Conservation (phyloP, 2,888 invertebrate species). For the Gastrophysa polygoni region DNA sequence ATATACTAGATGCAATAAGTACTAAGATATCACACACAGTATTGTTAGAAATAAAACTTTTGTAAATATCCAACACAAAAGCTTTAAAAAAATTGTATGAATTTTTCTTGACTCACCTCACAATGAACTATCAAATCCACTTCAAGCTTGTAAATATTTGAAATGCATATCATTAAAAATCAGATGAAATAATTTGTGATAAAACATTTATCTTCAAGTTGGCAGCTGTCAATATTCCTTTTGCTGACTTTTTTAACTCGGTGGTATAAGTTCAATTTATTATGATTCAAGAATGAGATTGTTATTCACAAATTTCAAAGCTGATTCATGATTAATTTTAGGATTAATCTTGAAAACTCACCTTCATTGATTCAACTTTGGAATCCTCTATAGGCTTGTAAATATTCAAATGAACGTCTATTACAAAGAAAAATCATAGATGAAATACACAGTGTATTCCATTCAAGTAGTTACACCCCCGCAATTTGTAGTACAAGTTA, state of each 20-base stretch:
- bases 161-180: neutral
- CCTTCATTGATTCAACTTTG: constrained; percentile 43
- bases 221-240: neutral
- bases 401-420: constrained; percentile 39
- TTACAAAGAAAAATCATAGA: neutral
- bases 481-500: constrained; percentile 11
- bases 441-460: neutral
- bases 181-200: too few relatives aligned
- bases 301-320: neutral
- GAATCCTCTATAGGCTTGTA: constrained; percentile 46
- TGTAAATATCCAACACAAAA: too few relatives aligned
- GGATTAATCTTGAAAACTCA: constrained; percentile 36
- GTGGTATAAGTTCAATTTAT: neutral
- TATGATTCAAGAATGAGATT: neutral
- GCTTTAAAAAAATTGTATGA: neutral
- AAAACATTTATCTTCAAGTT: neutral
- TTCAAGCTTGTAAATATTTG: neutral
- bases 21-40: too few relatives aligned
- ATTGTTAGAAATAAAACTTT: neutral
- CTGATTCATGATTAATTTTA: neutral
- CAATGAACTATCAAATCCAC: neutral
- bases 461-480: constrained; percentile 3
- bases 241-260: neutral
- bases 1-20: neutral
- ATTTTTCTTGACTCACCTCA: neutral